These are phyloP conservation scores for Lagria hirta DNA, from an alignment of 2,888 invertebrate genomes.

Conservation along the genomic window DNA sequence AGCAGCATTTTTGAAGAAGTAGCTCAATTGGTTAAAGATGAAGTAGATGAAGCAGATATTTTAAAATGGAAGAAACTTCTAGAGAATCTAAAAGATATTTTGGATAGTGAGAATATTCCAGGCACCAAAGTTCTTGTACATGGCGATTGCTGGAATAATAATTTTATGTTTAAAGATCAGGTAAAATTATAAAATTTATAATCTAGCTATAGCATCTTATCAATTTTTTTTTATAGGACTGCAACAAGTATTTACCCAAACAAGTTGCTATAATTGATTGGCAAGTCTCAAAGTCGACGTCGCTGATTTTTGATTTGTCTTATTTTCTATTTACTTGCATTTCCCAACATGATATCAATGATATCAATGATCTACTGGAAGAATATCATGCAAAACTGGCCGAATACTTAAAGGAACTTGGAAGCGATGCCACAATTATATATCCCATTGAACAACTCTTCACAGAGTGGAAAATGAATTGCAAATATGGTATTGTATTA, in stretches of 20 bases:
- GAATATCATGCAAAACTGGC: conserved; percentile 4
- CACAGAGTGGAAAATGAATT: conserved; percentile 7
- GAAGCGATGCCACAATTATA: conserved; percentile 5
- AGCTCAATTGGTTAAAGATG: no score
- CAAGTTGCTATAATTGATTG: conserved; percentile 20
- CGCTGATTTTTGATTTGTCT: conserved; percentile 22
- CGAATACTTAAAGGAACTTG: conserved; percentile 1
- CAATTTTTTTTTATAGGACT: conserved; percentile 6
- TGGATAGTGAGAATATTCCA: not conserved
- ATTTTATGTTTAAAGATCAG: conserved; percentile 40
- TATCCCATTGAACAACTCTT: conserved; percentile 8
- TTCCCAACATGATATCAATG: conserved; percentile 7
- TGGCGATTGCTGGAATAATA: conserved; percentile 42
- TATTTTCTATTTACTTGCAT: conserved; percentile 21
- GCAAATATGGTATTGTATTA: conserved; percentile 5
- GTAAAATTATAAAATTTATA: conserved; percentile 24
- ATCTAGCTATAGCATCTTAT: no score
- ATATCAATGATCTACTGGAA: conserved; percentile 8
- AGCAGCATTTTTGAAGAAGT: no score
- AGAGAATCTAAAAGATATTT: no score
- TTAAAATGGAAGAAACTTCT: no score
- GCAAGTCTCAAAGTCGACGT: conserved; percentile 15
- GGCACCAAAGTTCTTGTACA: conserved; percentile 33
- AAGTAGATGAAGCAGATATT: no score
- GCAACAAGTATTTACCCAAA: no score